Evolutionary conservation across 2,797 vertebrate species (phyloP), one percentile per base, ranked within the genome.

Genomic region (Zalophus californianus): DNA sequence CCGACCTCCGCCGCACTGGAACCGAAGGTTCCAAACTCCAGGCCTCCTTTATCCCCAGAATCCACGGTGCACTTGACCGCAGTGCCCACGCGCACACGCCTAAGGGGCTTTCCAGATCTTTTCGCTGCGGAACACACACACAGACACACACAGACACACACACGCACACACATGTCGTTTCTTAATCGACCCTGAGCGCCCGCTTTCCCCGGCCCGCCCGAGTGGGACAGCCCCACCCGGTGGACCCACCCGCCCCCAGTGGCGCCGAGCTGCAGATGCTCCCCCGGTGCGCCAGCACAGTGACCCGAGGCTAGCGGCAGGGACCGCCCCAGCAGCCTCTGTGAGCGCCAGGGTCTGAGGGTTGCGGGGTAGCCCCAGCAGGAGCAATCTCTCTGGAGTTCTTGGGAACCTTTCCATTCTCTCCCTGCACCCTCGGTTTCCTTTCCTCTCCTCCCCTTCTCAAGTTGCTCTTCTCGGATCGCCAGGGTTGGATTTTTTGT

Each of bases 201-300:
- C 0, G 27, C 68, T 60, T 25, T 32, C 38, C 8, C 73, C 1
- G 3, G 15, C 10, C n/a, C 1, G 4, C 79, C 4, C 0, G 16
- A 21, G 1, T 13, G 5, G 56, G 27, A 27, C 29, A 2, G 48
- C 73, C 60, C 20, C 72, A 68, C 75, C 14, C 13, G 0, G 32
- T 13, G 32, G 60, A 58, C 27, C 8, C 25, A 18, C n/a, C 21
- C 3, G 7, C 6, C 2, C 27, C 25, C 7, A 1, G 64, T 50
- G 56, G 1, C 1, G 14, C 87, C 2, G 16, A 50, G 18, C 50
- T 11, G 7, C 64, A 3, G 32, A 15, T 3, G 75, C 50, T 58
- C 32, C 16, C 5, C 3, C 80, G 0, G 21, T 1, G 6, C 4
- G 27, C 32, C 2, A 1, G 11, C 78, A 2, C 23, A 29, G 77